Conservation (phyloP, 2,797 vertebrate genomes). For the Chiroxiphia lanceolata region DNA sequence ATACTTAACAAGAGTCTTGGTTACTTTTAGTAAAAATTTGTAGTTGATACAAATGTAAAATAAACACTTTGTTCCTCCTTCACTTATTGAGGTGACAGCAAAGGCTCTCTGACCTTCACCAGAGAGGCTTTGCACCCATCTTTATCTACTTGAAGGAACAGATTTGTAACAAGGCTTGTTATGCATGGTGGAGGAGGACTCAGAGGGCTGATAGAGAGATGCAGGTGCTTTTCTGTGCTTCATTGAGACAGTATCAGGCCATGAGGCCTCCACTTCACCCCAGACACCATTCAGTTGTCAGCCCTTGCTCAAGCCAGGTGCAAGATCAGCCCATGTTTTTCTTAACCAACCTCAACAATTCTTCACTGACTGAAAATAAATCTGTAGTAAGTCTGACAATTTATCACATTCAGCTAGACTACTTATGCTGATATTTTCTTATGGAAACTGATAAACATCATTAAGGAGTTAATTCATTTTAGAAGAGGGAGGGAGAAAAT, state of each 20-base stretch:
- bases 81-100: neutral
- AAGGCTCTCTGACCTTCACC: neutral
- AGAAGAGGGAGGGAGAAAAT: neutral
- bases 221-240: neutral
- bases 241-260: too few species aligned
- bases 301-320: neutral
- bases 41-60: neutral
- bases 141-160: neutral
- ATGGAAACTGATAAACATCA: neutral
- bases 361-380: rapidly evolving
- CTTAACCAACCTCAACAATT: neutral
- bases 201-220: neutral
- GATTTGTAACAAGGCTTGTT: neutral
- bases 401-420: neutral
- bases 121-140: neutral
- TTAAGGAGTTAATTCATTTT: neutral
- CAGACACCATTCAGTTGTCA: neutral
- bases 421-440: neutral
- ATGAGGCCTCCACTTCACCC: neutral
- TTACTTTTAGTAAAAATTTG: neutral
- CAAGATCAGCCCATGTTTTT: neutral
- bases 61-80: neutral
- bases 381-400: neutral
- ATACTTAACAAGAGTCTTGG: neutral
- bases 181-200: neutral